Conservation (phyloP, 2,888 invertebrate genomes). For the Phasia obesa region DNA sequence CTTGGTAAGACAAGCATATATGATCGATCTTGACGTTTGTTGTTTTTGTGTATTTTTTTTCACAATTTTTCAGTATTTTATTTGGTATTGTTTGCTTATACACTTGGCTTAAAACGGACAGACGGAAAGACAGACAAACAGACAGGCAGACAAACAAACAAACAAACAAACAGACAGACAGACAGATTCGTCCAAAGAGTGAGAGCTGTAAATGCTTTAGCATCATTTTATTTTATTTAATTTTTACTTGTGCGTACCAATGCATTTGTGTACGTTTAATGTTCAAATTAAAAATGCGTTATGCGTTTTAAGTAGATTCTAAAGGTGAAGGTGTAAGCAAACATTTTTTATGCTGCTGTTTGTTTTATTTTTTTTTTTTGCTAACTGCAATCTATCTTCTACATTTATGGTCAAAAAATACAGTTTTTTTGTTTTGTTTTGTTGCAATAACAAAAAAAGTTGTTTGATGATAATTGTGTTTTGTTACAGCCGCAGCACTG, state of each 20-base stretch:
- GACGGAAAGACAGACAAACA: conserved; percentile 1
- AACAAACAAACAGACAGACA: background rate
- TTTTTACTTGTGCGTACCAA: conserved; percentile 19
- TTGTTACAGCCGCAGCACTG: background rate
- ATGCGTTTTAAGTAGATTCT: conserved; percentile 70
- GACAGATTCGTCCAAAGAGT: conserved; percentile 14
- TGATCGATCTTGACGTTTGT: conserved; percentile 71
- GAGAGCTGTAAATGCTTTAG: conserved; percentile 54
- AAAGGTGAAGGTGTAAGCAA: conserved; percentile 71
- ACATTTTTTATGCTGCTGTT: conserved; percentile 47
- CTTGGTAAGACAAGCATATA: conserved; percentile 70
- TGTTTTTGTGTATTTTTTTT: conserved; percentile 41
- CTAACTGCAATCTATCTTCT: conserved; percentile 54
- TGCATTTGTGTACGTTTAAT: conserved; percentile 42
- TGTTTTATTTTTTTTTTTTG: too few species aligned
- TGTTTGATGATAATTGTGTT: conserved; percentile 47
- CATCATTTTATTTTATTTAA: conserved; percentile 43
- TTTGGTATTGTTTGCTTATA: conserved; percentile 62
- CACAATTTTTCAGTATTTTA: conserved; percentile 29
- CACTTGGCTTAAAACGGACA: conserved; percentile 58
- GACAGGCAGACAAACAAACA: background rate
- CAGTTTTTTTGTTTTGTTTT: conserved; percentile 35
- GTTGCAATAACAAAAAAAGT: conserved; percentile 26
- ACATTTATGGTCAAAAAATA: conserved; percentile 54
- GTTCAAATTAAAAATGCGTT: conserved; percentile 70